Conservation (phyloP, 2,113 vertebrate species). For the Geothlypis trichas region DNA sequence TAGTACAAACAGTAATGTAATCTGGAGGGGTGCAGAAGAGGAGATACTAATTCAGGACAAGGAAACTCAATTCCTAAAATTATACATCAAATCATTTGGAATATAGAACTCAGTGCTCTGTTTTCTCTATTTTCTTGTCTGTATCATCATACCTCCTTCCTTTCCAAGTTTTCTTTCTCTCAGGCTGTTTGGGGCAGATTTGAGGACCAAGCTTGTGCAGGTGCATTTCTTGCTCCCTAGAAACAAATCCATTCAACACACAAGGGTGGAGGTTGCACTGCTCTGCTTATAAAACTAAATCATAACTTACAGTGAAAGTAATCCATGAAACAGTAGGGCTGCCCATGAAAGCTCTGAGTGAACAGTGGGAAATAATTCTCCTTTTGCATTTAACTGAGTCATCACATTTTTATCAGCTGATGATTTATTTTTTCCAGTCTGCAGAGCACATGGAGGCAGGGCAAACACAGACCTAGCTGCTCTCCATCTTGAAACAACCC, state of each 20-base stretch:
- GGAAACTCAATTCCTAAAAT: neutral
- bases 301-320: neutral
- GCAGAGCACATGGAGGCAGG: neutral
- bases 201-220: neutral
- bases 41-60: neutral
- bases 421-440: neutral
- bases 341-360: neutral
- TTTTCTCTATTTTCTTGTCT: neutral
- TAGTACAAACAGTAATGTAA: neutral
- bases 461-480: neutral
- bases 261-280: neutral
- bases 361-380: neutral
- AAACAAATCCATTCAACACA: neutral
- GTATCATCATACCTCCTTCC: neutral
- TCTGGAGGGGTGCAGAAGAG: neutral
- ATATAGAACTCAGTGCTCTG: neutral
- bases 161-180: neutral
- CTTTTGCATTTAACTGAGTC: neutral
- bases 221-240: neutral
- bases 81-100: neutral
- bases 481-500: neutral
- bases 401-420: neutral
- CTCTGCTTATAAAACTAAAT: neutral
- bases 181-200: neutral
- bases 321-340: neutral